These are phyloP conservation scores for Syndactyla subalaris DNA, from an alignment of 2,797 vertebrate genomes.

Conservation along the genomic window DNA sequence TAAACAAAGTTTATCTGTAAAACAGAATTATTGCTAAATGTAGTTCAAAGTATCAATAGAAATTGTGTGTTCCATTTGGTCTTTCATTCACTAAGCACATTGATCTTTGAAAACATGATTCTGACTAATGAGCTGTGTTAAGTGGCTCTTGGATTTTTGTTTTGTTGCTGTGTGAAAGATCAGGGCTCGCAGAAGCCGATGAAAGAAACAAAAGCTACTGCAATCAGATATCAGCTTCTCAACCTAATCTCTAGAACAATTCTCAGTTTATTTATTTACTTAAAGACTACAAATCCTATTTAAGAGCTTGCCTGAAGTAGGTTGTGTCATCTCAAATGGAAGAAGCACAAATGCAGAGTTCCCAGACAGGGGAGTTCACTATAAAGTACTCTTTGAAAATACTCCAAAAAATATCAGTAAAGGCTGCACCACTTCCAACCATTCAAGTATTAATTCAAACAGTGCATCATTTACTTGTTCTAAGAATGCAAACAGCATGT, in stretches of 20 bases:
- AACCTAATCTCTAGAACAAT: not conserved
- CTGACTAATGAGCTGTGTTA: constrained; percentile 31
- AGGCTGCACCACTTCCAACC: not conserved
- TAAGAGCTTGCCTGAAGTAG: constrained; percentile 9
- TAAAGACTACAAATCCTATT: not conserved
- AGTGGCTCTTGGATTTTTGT: not conserved
- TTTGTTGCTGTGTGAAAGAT: constrained; percentile 1
- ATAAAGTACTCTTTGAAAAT: not conserved
- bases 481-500: not conserved
- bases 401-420: not conserved
- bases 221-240: not conserved
- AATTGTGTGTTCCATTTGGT: not conserved
- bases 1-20: constrained; percentile 16
- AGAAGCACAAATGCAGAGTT: not conserved
- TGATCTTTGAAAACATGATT: constrained; percentile 19
- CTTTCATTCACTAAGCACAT: not conserved
- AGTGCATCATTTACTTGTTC: not conserved
- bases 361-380: not conserved
- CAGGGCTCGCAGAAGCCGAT: not conserved
- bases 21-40: not conserved
- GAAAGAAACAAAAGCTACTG: constrained; percentile 14
- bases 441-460: not conserved
- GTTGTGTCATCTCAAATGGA: not conserved
- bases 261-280: not conserved
- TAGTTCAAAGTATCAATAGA: not conserved